Base-by-base conservation (phyloP, 2,797 vertebrate genomes). In the Pseudochaenichthys georgianus region DNA sequence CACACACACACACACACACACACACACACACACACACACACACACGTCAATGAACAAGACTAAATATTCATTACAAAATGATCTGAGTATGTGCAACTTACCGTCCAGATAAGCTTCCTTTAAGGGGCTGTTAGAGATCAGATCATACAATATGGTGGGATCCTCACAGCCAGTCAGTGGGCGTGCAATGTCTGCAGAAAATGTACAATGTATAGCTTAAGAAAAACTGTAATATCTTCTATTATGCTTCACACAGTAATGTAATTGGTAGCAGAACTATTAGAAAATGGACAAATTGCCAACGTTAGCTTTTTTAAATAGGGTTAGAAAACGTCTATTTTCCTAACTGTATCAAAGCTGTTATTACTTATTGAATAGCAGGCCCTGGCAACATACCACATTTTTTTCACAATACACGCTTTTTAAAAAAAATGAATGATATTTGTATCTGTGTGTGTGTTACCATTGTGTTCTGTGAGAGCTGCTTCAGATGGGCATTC, bases 91-190 rank as follows among this genome's bases (percentile, higher is more conserved):
- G 43, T 16, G 9, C 4, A 10, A 23, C 28, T 78, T 93, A 97
- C 97, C 94, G 78, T 95, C 88, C 68, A 57, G 86, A 86, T 93
- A 93, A 66, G 95, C 95, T 19, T 78, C 77, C 21, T 91, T 91
- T 81, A 96, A 78, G 0, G 94, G 50, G 92, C 92, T 91, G 65
- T 83, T 94, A 67, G 82, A 89, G 91, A 99, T 93, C 51, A 96
- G 23, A 13, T 95, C 92, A 73, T 95, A 95, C 13, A 97, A 84
- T 45, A 90, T 64, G 50, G 92, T 70, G 9, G 91, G 88, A 89
- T 95, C 94, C 64, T 97, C 96, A 52, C 80, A 41, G 84, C 91
- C 90, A 31, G 90, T 92, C 60, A 95, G 85, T 17, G 60, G 50
- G 12, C 2, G 61, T 46, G 59, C 17, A 53, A 50, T 64, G 13